A percentile compares a stretch with the other conserved stretches of the same genome.
phyloP scores from a whole-genome alignment of 2,797 vertebrate species.

The Meriones psammophilus region DNA sequence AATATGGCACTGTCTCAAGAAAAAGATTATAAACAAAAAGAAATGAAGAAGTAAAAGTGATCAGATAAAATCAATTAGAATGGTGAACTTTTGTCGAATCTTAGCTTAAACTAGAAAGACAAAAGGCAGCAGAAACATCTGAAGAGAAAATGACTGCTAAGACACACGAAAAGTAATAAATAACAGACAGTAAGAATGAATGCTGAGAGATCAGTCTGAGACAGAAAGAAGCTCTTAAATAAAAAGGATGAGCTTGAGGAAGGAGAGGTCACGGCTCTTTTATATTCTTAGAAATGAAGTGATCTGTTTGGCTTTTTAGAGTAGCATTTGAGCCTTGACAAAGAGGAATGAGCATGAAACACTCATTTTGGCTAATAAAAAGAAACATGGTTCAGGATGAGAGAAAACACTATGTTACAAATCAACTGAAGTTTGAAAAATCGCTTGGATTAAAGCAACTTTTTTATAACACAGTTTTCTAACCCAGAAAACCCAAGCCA shows the following conservation, averaged over 20 bases:
- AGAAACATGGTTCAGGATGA: not conserved
- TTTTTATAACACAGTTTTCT: not conserved
- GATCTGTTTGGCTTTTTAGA: not conserved
- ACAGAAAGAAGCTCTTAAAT: not conserved
- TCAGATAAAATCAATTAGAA: not conserved
- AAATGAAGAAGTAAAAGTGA: not conserved
- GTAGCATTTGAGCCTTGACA: not conserved
- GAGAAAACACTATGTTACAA: not conserved
- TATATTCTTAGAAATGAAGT: not conserved
- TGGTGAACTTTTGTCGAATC: not conserved
- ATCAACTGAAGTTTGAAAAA: slow-evolving; percentile 24
- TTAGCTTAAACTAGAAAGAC: slow-evolving; percentile 2
- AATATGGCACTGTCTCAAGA: not conserved
- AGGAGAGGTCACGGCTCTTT: not conserved
- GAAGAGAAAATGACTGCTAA: not conserved
- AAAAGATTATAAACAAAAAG: not conserved
- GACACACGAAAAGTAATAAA: not conserved
- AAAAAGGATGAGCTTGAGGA: not conserved
- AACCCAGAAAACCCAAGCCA: slow-evolving; percentile 30
- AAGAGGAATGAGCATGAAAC: slow-evolving; percentile 1
- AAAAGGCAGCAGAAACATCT: not conserved
- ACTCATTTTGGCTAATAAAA: slow-evolving; percentile 10
- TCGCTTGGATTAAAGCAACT: not conserved
- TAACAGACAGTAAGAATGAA: not conserved
- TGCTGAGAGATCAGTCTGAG: not conserved